phyloP scores from a whole-genome alignment of 1,140 invertebrate genomes.

The Amphibalanus amphitrite region DNA sequence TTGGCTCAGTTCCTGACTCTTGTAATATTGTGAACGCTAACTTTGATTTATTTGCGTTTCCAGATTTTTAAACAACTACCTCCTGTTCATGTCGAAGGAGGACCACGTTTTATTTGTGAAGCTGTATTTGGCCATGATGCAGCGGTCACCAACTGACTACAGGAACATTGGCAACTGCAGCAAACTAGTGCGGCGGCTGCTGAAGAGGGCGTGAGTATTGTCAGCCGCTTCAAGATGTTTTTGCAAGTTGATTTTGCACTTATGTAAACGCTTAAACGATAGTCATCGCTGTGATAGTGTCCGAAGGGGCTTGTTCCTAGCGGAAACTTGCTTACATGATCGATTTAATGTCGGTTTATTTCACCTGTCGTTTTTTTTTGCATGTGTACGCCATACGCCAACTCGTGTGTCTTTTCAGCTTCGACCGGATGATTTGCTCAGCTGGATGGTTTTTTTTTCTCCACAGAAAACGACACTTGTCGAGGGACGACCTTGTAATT shows the following conservation, averaged over 20 bases:
- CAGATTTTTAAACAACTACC: neutral
- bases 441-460: neutral
- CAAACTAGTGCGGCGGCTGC: neutral
- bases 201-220: neutral
- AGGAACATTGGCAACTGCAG: neutral
- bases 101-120: neutral
- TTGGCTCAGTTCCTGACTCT: too few relatives aligned
- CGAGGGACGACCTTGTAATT: conserved; percentile 24
- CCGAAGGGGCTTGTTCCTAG: neutral
- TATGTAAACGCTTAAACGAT: neutral
- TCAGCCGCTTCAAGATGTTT: neutral
- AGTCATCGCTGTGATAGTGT: neutral
- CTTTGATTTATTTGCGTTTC: too few relatives aligned
- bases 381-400: too few relatives aligned
- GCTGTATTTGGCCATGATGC: neutral
- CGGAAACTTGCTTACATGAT: neutral
- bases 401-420: neutral
- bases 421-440: neutral
- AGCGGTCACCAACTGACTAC: neutral
- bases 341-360: neutral
- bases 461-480: neutral
- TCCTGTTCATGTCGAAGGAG: conserved; percentile 1
- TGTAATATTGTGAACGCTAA: neutral
- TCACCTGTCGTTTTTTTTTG: too few relatives aligned
- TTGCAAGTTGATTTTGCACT: neutral